phyloP scores from a whole-genome alignment of 2,888 invertebrate genomes.

The Cosmia pyralina region DNA sequence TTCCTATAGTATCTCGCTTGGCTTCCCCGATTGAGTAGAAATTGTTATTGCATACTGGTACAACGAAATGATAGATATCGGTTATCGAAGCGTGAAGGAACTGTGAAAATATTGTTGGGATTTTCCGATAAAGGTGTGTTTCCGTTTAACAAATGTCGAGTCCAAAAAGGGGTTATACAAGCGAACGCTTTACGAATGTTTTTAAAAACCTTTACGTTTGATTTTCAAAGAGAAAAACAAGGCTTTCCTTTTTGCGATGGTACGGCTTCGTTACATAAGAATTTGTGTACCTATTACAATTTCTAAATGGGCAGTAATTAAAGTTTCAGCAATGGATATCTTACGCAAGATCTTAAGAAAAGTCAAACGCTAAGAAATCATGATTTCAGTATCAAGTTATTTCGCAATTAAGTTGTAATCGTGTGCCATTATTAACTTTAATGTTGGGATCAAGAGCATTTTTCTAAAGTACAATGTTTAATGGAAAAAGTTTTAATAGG shows the following conservation, averaged over 20 bases:
- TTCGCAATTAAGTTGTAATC: conserved; percentile 76
- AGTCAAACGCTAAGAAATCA: conserved; percentile 66
- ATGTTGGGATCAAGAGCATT: conserved; percentile 80
- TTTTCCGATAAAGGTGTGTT: conserved; percentile 47
- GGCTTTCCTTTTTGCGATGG: not conserved
- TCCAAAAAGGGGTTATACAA: conserved; percentile 40
- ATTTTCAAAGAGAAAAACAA: conserved; percentile 28
- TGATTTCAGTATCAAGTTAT: conserved; percentile 69
- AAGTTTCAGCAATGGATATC: conserved; percentile 32
- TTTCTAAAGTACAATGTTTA: conserved; percentile 84
- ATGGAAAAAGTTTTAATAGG: conserved; percentile 89
- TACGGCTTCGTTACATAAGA: conserved; percentile 3
- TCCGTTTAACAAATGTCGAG: conserved; percentile 46
- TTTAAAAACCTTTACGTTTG: conserved; percentile 26
- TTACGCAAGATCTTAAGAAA: conserved; percentile 53
- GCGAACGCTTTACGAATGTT: conserved; percentile 33
- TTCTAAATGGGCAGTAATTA: conserved; percentile 29
- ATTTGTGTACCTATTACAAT: conserved; percentile 16
- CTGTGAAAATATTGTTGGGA: conserved; percentile 30
- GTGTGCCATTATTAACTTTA: conserved; percentile 79
- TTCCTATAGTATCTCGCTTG: conserved; percentile 34
- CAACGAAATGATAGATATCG: conserved; percentile 44
- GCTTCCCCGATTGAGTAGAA: conserved; percentile 43
- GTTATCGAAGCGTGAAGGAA: conserved; percentile 38
- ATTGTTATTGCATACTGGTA: conserved; percentile 47